Percentiles rank a stretch among this genome's conserved stretches.
Evolutionary conservation across 1,140 invertebrate species (phyloP).

Genomic region (Riptortus pedestris): DNA sequence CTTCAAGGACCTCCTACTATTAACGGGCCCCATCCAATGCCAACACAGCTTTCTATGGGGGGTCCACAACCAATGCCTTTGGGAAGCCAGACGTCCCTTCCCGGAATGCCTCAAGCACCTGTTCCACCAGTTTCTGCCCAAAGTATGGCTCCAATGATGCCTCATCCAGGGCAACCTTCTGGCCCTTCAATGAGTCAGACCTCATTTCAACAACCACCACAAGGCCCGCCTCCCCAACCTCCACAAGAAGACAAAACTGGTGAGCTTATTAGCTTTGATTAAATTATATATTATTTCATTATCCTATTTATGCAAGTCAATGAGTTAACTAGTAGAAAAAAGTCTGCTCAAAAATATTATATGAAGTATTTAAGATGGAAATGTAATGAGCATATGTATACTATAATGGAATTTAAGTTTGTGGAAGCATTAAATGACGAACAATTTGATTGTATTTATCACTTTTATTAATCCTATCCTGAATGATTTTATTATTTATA

Average conservation of each 20-base stretch:
- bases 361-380: too few species aligned
- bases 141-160: not conserved
- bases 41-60: not conserved
- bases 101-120: not conserved
- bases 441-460: too few species aligned
- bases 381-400: too few species aligned
- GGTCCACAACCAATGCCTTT: not conserved
- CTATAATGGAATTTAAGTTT: too few species aligned
- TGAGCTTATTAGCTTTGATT: conserved; percentile 28
- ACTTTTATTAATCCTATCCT: too few species aligned
- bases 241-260: conserved; percentile 24
- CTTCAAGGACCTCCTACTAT: not conserved
- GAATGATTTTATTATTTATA: too few species aligned
- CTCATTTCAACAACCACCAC: not conserved
- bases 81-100: not conserved
- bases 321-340: too few species aligned
- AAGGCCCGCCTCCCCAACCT: not conserved
- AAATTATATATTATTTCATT: too few species aligned
- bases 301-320: too few species aligned
- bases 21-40: not conserved
- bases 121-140: not conserved
- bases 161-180: not conserved
- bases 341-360: too few species aligned
- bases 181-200: not conserved
- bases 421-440: too few species aligned